Percentiles rank a stretch among this genome's conserved stretches.
Conservation (phyloP, 2,797 vertebrate species). For the Chanos chanos region DNA sequence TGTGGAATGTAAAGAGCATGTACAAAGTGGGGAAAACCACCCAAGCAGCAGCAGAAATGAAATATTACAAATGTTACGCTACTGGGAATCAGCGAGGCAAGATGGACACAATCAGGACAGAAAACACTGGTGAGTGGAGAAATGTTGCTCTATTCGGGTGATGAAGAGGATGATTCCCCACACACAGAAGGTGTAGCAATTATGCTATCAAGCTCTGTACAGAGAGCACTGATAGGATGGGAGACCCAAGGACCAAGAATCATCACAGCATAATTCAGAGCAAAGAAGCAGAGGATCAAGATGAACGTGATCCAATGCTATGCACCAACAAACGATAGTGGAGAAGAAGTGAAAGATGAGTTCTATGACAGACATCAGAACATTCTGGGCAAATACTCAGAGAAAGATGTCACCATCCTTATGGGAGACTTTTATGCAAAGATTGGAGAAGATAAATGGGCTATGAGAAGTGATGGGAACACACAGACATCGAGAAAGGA, state of each 20-base stretch:
- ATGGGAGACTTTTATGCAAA: too few relatives aligned
- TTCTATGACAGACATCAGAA: slow-evolving; percentile 7
- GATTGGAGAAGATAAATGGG: not conserved
- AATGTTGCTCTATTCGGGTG: not conserved
- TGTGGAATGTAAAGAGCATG: not conserved
- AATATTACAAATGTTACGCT: not conserved
- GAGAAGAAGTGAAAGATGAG: not conserved
- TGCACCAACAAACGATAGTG: not conserved
- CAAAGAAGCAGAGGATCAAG: not conserved
- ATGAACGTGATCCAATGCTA: slow-evolving; percentile 13
- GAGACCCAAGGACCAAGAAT: slow-evolving; percentile 1
- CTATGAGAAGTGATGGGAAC: not conserved
- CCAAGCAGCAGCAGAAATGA: slow-evolving; percentile 1
- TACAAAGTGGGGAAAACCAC: too few relatives aligned
- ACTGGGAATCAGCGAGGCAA: not conserved
- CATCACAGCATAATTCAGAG: too few relatives aligned
- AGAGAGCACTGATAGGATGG: not conserved
- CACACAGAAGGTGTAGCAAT: not conserved
- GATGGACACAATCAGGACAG: not conserved
- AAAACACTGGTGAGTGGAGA: not conserved
- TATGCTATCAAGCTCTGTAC: not conserved
- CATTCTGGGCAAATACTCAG: not conserved
- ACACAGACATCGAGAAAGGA: not conserved
- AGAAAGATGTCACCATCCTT: not conserved
- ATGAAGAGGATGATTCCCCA: not conserved